Percentiles rank a stretch among this genome's conserved stretches.
These are phyloP conservation scores for Leptodactylus fallax DNA, from an alignment of 2,797 vertebrate genomes.

Conservation along the genomic window DNA sequence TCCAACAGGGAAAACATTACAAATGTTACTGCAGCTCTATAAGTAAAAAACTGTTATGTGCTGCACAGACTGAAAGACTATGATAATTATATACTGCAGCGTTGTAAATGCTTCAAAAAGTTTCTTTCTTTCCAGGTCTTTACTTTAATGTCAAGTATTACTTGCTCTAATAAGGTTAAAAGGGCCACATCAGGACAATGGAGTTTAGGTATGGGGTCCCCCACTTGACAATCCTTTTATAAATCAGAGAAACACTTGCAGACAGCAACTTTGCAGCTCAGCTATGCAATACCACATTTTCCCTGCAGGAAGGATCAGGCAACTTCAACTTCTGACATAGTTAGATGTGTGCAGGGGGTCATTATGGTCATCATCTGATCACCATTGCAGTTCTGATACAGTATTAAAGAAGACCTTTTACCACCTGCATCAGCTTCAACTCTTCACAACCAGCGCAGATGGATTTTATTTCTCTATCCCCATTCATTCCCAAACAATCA, in stretches of 20 bases:
- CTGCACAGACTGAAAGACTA: not conserved
- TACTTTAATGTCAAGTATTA: not conserved
- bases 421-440: too few relatives aligned
- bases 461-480: too few relatives aligned
- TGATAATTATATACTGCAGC: not conserved
- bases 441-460: too few relatives aligned
- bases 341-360: too few relatives aligned
- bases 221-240: not conserved
- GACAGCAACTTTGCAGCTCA: not conserved
- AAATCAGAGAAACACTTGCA: not conserved
- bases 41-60: not conserved
- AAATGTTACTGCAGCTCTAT: constrained; percentile 1
- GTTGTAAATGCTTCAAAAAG: not conserved
- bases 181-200: not conserved
- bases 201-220: too few relatives aligned
- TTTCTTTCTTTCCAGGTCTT: too few relatives aligned
- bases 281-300: not conserved
- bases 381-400: too few relatives aligned
- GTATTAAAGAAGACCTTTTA: too few relatives aligned
- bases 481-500: too few relatives aligned
- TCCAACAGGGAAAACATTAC: constrained; percentile 24
- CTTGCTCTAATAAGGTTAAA: not conserved
- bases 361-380: too few relatives aligned
- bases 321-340: too few relatives aligned
- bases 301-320: too few relatives aligned